Percentiles rank a stretch among this genome's conserved stretches.
phyloP scores from a whole-genome alignment of 2,113 vertebrate species.

The Arothron firmamentum region DNA sequence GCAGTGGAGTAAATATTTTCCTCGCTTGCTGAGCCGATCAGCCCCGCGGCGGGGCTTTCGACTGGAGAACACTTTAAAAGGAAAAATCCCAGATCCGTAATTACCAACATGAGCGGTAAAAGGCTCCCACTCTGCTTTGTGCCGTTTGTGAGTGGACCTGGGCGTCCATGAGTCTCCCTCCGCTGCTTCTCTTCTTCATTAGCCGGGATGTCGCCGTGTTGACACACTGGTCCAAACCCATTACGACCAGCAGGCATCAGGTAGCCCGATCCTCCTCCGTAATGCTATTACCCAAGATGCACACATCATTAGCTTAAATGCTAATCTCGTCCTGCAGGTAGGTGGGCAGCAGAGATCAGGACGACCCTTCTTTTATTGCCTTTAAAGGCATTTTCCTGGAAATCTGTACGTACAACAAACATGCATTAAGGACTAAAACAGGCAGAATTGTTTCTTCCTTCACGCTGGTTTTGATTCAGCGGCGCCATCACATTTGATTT shows the following conservation, averaged over 20 bases:
- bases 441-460: neutral
- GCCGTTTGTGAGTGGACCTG: neutral
- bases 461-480: too few relatives aligned
- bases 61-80: too few relatives aligned
- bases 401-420: neutral
- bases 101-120: too few relatives aligned
- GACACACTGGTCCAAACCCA: conserved; percentile 46
- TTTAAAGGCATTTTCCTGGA: neutral
- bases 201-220: conserved; percentile 23
- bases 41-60: too few relatives aligned
- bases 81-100: too few relatives aligned
- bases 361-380: neutral
- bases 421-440: neutral
- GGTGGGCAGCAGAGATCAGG: conserved; percentile 23
- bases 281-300: conserved; percentile 39
- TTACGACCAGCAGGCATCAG: conserved; percentile 46
- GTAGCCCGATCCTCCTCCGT: conserved; percentile 32
- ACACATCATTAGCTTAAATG: conserved; percentile 34
- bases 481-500: neutral
- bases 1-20: too few relatives aligned
- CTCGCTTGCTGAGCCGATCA: too few relatives aligned
- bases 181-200: conserved; percentile 30
- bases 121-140: neutral
- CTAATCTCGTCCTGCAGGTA: conserved; percentile 28
- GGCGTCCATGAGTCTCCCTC: neutral